Percentiles rank a stretch among this genome's conserved stretches.
Conservation (phyloP, 2,797 vertebrate species). For the Gephyroberyx darwinii region DNA sequence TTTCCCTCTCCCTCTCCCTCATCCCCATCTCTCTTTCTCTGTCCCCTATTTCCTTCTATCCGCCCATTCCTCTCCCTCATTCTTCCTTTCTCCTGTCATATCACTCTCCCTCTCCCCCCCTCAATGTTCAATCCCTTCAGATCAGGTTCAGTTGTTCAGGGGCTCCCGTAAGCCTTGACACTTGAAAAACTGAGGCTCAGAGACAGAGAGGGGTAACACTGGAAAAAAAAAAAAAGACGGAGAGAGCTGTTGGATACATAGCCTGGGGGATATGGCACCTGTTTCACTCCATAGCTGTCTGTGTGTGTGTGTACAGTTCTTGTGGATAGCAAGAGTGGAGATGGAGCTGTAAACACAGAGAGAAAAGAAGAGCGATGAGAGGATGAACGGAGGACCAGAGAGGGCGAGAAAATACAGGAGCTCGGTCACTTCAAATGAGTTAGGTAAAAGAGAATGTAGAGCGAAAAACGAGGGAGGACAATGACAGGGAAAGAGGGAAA, state of each 20-base stretch:
- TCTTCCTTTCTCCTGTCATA: background rate
- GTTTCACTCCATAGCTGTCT: slow-evolving; percentile 3
- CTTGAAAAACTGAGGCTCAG: slow-evolving; percentile 31
- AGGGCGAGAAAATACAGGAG: background rate
- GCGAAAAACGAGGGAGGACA: slow-evolving; percentile 27
- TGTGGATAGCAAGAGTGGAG: background rate
- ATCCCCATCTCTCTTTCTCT: background rate
- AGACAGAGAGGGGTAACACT: slow-evolving; percentile 15
- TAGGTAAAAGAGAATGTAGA: slow-evolving; percentile 34
- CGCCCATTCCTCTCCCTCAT: background rate
- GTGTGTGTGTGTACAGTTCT: too few species aligned
- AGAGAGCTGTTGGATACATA: slow-evolving; percentile 3
- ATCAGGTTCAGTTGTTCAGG: slow-evolving; percentile 27
- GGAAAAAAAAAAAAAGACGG: background rate
- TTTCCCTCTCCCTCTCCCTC: background rate
- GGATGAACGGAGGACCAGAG: background rate
- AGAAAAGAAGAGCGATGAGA: background rate
- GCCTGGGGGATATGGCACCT: slow-evolving; percentile 14
- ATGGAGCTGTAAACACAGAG: background rate
- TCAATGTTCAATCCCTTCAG: slow-evolving; percentile 8
- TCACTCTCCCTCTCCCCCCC: background rate
- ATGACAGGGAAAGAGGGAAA: slow-evolving; percentile 3
- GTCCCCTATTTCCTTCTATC: background rate
- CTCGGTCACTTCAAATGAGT: slow-evolving; percentile 35
- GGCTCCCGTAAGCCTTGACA: slow-evolving; percentile 11